Evolutionary conservation across 2,113 vertebrate species (phyloP).

Genomic region (Tetrao urogallus): DNA sequence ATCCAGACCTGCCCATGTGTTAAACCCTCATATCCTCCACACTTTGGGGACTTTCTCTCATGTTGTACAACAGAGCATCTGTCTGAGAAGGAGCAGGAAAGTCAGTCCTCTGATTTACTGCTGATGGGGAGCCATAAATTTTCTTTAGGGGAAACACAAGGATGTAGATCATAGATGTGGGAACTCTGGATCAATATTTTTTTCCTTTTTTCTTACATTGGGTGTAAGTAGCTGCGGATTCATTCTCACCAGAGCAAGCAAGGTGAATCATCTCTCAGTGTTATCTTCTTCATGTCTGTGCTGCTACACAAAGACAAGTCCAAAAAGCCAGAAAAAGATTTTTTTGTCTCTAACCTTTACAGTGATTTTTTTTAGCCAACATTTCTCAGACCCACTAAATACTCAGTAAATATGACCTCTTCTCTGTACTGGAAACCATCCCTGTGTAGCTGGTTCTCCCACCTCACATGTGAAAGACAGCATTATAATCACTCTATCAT

Average conservation of each 20-base stretch:
- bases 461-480: background rate
- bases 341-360: background rate
- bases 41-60: background rate
- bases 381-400: background rate
- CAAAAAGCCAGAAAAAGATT: background rate
- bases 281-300: slow-evolving; percentile 37
- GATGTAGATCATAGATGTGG: slow-evolving; percentile 69
- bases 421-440: slow-evolving; percentile 7
- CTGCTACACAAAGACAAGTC: slow-evolving; percentile 1
- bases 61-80: slow-evolving; percentile 3
- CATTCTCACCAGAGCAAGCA: background rate
- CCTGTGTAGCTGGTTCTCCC: background rate
- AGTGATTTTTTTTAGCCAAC: background rate
- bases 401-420: background rate
- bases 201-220: background rate
- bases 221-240: background rate
- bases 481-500: background rate
- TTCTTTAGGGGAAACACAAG: slow-evolving; percentile 58
- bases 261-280: slow-evolving; percentile 9
- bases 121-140: slow-evolving; percentile 65
- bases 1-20: background rate
- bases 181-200: slow-evolving; percentile 59
- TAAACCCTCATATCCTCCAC: background rate
- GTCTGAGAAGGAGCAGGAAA: slow-evolving; percentile 44
- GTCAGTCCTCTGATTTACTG: slow-evolving; percentile 62